A percentile compares a stretch with the other conserved stretches of the same genome.
These are phyloP conservation scores for Neocrepidodera transversa DNA, from an alignment of 2,888 invertebrate genomes.

Conservation along the genomic window DNA sequence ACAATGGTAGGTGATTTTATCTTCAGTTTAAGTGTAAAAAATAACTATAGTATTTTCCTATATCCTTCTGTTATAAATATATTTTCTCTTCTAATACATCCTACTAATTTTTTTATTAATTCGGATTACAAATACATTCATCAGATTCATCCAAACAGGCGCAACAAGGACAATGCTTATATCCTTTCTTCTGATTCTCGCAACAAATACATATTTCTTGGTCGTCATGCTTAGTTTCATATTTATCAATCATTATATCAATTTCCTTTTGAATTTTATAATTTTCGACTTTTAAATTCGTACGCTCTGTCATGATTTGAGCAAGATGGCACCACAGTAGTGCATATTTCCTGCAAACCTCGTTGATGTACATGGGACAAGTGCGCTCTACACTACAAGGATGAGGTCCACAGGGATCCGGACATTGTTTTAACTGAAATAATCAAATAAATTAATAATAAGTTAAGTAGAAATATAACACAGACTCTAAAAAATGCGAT, in stretches of 20 bases:
- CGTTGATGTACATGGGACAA: background rate
- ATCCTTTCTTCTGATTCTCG: background rate
- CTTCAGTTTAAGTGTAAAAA: no score
- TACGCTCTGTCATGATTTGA: background rate
- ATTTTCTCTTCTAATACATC: no score
- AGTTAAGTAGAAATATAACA: no score
- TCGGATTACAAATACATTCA: no score
- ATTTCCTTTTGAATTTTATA: background rate
- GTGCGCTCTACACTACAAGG: background rate
- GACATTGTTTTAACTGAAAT: slow-evolving; percentile 6
- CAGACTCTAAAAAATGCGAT: no score
- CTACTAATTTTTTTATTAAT: no score
- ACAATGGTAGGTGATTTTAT: no score
- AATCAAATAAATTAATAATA: background rate
- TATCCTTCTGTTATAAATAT: no score
- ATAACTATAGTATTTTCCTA: no score
- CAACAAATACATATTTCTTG: slow-evolving; percentile 5
- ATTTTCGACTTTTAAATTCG: background rate
- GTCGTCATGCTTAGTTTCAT: background rate
- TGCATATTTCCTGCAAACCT: background rate
- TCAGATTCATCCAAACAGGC: background rate
- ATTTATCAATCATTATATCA: background rate
- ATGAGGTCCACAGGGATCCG: slow-evolving; percentile 2
- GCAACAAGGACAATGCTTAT: background rate
- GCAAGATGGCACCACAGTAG: background rate